Evolutionary conservation across 2,797 vertebrate genomes (phyloP).

Genomic region (Buphagus erythrorhynchus): DNA sequence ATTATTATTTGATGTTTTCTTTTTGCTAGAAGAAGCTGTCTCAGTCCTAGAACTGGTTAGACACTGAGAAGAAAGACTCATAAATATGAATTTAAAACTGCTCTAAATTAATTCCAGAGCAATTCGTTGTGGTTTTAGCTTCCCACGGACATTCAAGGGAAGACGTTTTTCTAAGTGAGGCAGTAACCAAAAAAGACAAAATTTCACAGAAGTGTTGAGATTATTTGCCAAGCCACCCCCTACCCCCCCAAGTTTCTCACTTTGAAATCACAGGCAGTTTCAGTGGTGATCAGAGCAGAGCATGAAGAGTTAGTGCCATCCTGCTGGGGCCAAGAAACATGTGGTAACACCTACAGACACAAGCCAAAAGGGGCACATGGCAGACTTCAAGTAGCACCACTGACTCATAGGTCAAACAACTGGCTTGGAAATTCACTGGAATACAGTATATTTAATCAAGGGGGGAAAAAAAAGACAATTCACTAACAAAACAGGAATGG

Average conservation of each 20-base stretch:
- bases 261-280: background rate
- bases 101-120: background rate
- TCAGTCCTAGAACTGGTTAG: background rate
- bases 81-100: background rate
- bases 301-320: background rate
- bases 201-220: background rate
- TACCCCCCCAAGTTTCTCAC: background rate
- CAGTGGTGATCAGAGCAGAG: background rate
- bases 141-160: background rate
- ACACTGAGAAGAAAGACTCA: background rate
- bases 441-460: background rate
- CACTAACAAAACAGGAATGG: background rate
- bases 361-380: background rate
- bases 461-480: rapidly evolving
- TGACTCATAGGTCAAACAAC: background rate
- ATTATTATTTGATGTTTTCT: background rate
- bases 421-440: constrained; percentile 21
- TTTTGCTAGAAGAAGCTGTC: background rate
- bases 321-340: background rate
- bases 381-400: background rate
- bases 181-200: background rate
- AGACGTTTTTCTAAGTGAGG: background rate
- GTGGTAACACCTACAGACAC: background rate
- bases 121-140: background rate
- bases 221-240: background rate